Conservation (phyloP, 1,140 invertebrate species). For the Pantala flavescens region DNA sequence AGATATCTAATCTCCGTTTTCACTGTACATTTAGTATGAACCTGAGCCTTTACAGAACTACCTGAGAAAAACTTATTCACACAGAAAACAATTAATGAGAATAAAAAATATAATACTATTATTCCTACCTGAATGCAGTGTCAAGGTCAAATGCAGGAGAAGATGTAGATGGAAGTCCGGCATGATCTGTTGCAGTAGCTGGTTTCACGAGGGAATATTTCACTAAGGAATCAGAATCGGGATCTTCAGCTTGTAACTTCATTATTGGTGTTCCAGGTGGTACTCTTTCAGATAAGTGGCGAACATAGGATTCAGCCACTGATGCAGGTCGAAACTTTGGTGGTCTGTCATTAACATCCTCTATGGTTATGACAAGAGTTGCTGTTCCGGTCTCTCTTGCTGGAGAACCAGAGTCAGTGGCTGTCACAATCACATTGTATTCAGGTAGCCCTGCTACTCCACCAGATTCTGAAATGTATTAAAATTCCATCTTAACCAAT, state of each 20-base stretch:
- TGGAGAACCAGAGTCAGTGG: slow-evolving; percentile 28
- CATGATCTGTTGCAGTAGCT: slow-evolving; percentile 60
- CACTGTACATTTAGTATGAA: too few relatives aligned
- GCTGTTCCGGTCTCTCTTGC: slow-evolving; percentile 57
- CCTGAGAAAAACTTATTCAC: too few relatives aligned
- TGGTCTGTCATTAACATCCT: slow-evolving; percentile 74
- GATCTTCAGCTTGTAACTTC: slow-evolving; percentile 53
- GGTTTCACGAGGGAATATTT: slow-evolving; percentile 57
- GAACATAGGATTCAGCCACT: slow-evolving; percentile 23
- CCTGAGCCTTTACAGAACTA: too few relatives aligned
- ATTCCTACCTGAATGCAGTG: slow-evolving; percentile 45
- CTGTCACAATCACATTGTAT: slow-evolving; percentile 31
- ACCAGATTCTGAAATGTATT: not conserved
- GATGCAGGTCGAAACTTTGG: slow-evolving; percentile 35
- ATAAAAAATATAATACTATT: too few relatives aligned
- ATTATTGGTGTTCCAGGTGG: slow-evolving; percentile 42
- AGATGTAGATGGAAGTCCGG: slow-evolving; percentile 54
- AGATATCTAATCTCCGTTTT: too few relatives aligned
- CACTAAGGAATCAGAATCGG: slow-evolving; percentile 54
- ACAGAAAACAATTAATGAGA: too few relatives aligned
- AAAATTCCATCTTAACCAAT: too few relatives aligned
- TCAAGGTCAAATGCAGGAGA: slow-evolving; percentile 52
- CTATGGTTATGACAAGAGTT: slow-evolving; percentile 56
- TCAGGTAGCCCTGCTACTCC: slow-evolving; percentile 23
- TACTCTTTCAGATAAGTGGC: slow-evolving; percentile 24